These are phyloP conservation scores for Drosophila cognata DNA, from an alignment of 2,888 invertebrate genomes.

Conservation along the genomic window DNA sequence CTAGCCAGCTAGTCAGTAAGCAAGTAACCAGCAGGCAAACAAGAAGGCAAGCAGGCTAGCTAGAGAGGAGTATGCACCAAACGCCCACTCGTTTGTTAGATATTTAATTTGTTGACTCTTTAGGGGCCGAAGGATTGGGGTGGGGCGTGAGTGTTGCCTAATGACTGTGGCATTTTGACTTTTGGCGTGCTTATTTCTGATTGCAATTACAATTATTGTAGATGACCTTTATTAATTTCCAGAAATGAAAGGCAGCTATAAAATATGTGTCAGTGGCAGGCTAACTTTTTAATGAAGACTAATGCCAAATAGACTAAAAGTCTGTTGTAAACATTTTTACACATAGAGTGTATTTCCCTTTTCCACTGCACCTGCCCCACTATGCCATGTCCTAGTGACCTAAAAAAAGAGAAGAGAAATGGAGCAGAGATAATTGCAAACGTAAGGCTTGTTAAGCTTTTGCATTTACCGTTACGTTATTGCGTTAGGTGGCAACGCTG, in stretches of 20 bases:
- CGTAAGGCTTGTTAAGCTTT: conserved; percentile 36
- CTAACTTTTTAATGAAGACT: not conserved
- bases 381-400: conserved; percentile 58
- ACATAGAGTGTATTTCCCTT: no score
- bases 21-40: conserved; percentile 2
- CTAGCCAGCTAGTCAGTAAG: not conserved
- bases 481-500: conserved; percentile 42
- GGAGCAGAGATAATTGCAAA: conserved; percentile 37
- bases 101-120: conserved; percentile 66
- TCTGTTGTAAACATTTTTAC: not conserved
- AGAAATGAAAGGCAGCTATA: not conserved
- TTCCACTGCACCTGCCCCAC: conserved; percentile 19
- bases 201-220: conserved; percentile 63
- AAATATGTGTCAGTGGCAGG: conserved; percentile 2
- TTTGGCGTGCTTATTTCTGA: conserved; percentile 59
- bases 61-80: conserved; percentile 34
- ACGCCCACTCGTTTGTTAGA: conserved; percentile 44
- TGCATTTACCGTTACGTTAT: conserved; percentile 15
- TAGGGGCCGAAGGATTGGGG: conserved; percentile 18
- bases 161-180: conserved; percentile 66
- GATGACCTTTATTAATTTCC: conserved; percentile 37
- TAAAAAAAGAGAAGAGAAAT: conserved; percentile 29
- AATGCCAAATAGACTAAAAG: not conserved
- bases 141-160: conserved; percentile 40
- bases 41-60: not conserved